Percentiles rank a stretch among this genome's conserved stretches.
These are phyloP conservation scores for Pitta sordida DNA, from an alignment of 2,113 vertebrate species.

Conservation along the genomic window DNA sequence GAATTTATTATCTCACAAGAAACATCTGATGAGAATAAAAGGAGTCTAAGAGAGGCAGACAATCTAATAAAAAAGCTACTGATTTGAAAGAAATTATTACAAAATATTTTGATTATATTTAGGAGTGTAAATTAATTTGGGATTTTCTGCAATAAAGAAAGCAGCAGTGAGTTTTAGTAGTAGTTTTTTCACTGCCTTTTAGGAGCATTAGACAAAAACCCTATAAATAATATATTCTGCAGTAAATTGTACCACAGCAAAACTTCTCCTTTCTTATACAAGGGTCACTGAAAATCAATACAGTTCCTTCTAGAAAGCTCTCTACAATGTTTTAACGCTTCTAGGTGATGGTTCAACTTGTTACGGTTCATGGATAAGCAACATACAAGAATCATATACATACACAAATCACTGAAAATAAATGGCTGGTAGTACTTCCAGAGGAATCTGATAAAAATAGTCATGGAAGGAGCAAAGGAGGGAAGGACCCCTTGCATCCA, in stretches of 20 bases:
- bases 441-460: background rate
- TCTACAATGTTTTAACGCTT: background rate
- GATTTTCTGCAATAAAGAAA: background rate
- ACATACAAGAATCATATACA: background rate
- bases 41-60: background rate
- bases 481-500: background rate
- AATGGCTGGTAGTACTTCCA: background rate
- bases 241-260: background rate
- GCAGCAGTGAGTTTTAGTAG: background rate
- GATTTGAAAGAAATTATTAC: background rate
- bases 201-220: background rate
- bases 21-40: background rate
- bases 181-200: background rate
- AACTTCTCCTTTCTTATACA: background rate
- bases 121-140: background rate
- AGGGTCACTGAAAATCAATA: slow-evolving; percentile 33
- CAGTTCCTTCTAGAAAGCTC: background rate
- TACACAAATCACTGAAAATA: background rate
- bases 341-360: slow-evolving; percentile 21
- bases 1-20: background rate
- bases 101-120: background rate
- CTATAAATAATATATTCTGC: background rate
- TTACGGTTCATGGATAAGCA: background rate
- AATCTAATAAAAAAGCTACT: background rate
- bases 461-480: background rate